phyloP scores from a whole-genome alignment of 2,888 invertebrate species.

The Marronus borbonicus region DNA sequence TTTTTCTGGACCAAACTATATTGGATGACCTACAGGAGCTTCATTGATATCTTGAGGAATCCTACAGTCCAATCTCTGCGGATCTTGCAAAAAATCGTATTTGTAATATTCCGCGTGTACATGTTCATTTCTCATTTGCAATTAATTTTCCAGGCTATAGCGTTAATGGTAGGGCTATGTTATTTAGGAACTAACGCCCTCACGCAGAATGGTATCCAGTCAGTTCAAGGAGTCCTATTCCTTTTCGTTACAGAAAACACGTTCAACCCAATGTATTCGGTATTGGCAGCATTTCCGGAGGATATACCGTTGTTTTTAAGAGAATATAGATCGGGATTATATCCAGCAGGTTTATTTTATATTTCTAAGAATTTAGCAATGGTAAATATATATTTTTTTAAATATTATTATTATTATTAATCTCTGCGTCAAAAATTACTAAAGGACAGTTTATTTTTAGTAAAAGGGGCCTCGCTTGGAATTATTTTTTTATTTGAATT shows the following conservation, averaged over 20 bases:
- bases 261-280: slow-evolving; percentile 93
- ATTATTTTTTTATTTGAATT: no score
- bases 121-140: not conserved
- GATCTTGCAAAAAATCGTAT: slow-evolving; percentile 87
- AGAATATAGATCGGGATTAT: slow-evolving; percentile 88
- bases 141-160: slow-evolving; percentile 74
- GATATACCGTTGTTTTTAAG: slow-evolving; percentile 85
- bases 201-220: slow-evolving; percentile 88
- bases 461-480: no score
- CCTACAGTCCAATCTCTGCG: slow-evolving; percentile 85
- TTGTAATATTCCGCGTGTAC: slow-evolving; percentile 22
- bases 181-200: slow-evolving; percentile 83
- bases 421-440: no score
- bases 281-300: slow-evolving; percentile 87
- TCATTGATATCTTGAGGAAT: slow-evolving; percentile 83
- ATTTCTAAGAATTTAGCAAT: slow-evolving; percentile 84
- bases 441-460: no score
- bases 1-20: slow-evolving; percentile 82
- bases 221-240: slow-evolving; percentile 90
- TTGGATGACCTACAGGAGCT: slow-evolving; percentile 84
- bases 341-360: slow-evolving; percentile 86
- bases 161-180: slow-evolving; percentile 86
- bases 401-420: not conserved
- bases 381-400: slow-evolving; percentile 72
- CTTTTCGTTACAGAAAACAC: slow-evolving; percentile 92